Evolutionary conservation across 2,113 vertebrate species (phyloP), one percentile per base, ranked within the genome.

Genomic region (Sterna hirundo): DNA sequence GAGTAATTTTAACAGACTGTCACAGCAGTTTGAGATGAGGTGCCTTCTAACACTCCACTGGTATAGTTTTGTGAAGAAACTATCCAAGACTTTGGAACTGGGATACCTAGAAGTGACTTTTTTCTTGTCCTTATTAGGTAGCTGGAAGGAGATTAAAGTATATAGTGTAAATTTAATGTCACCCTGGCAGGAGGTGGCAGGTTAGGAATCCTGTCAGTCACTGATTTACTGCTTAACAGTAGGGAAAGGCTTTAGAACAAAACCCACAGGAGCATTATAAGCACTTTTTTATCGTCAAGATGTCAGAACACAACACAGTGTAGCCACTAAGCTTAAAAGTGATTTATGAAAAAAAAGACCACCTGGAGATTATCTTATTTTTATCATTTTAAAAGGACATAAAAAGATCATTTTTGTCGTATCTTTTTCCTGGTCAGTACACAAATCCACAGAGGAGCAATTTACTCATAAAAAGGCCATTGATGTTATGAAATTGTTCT

Each of bases 331-430:
- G 85, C 90, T 97, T 97, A 95, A 92, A 97, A 97, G 75, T 92
- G 97, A 98, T 98, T 97, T 97, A 97, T 96, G 86, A 93, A 94
- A 94, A 94, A 97, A 97, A 97, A 94, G 82, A 62, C 83, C 84
- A 97, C 96, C 85, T 97, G 76, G 93, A 97, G 93, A 94, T 96
- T 94, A 90, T 49, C 65, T 96, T 96, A 94, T 88, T 96, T 97
- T 97, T 95, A 95, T 94, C 88, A 96, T 96, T 95, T 97, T 95
- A 87, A 97, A 96, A 93, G 90, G 91, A 92, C 66, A 96, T 92
- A 84, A 96, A 97, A 95, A 96, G 82, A 94, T 95, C 38, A 93
- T 97, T 97, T 95, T 91, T 88, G 84, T 95, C 76, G 55, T 96
- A 82, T 88, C 49, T 85, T 96, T 94, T 96, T 95, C 72, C 81